Evolutionary conservation across 1,140 invertebrate species (phyloP), one percentile per base, ranked within the genome.

Genomic region (Cheumatopsyche charites): DNA sequence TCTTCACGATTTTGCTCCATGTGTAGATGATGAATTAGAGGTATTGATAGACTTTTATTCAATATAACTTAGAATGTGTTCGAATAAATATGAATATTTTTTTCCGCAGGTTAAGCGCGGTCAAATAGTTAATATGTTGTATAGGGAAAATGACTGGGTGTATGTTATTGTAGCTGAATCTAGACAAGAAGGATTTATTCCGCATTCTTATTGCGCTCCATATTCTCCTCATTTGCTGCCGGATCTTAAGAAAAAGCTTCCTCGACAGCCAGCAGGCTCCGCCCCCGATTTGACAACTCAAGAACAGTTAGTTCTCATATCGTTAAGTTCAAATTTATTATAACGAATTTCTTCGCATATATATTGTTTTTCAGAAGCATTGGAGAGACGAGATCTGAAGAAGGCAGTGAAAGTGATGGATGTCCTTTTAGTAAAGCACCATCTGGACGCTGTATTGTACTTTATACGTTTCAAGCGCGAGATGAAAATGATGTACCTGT

Each of bases 401-500:
- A 86, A 86, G 75, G 85, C 11, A 84, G 82, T 65, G 83, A 85
- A 65, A 82, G 82, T 4, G 82, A 84, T 61, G 81, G 82, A 41
- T 91, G 92, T 80, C 92, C 94, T 0, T 98, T 97, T 81, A 92
- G 93, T 71, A 97, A 97, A 85, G 94, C 95, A 79, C 93, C 93
- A 0, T 93, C 91, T 12, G 94, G 93, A 1, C 87, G 94, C 45
- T 97, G 93, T 79, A 94, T 97, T 73, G 95, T 97, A 0, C 82
- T 98, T 2, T 98, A 97, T 80, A 95, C 94, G 9, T 98, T 97
- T 78, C 92, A 94, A 23, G 94, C 94, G 0, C 82, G 94, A 36
- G 94, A 98, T 82, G 96, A 98, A 80, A 97, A 97, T 80, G 96
- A 98, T 81, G 90, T 97, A 0, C 95, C 91, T 71, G 95, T 98